These are phyloP conservation scores for Phalanger gymnotis DNA, from an alignment of 2,797 vertebrate species.

Conservation along the genomic window DNA sequence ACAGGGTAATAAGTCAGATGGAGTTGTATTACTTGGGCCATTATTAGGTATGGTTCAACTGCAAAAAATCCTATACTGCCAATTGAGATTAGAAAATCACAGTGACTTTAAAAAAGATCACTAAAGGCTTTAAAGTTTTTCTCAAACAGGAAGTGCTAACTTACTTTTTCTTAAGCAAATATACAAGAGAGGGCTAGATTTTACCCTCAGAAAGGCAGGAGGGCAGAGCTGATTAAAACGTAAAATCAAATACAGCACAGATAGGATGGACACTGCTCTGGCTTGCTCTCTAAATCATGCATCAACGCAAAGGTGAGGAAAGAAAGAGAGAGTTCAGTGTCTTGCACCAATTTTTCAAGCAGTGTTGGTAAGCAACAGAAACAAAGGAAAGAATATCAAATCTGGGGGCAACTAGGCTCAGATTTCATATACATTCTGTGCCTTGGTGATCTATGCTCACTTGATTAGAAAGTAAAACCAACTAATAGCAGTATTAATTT, in stretches of 20 bases:
- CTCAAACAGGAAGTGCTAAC: background rate
- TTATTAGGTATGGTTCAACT: accelerated
- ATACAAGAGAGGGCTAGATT: background rate
- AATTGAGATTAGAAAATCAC: background rate
- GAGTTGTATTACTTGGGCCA: background rate
- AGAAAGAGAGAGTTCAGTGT: background rate
- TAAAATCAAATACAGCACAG: background rate
- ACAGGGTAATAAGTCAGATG: too few relatives aligned
- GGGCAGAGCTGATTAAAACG: background rate
- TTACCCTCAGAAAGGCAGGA: background rate
- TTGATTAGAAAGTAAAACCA: background rate
- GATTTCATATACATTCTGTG: background rate
- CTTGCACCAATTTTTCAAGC: background rate
- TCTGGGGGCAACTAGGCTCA: too few relatives aligned
- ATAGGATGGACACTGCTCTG: background rate
- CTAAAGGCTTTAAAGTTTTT: background rate
- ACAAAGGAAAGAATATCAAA: background rate
- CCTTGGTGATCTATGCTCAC: background rate
- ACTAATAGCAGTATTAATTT: background rate
- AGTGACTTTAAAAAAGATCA: background rate
- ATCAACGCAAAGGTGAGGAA: background rate
- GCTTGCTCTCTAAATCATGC: background rate
- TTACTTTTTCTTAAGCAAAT: background rate
- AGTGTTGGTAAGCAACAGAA: background rate
- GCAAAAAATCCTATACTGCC: accelerated